Evolutionary conservation across 2,113 vertebrate species (phyloP), one percentile per base, ranked within the genome.

Genomic region (Alaudala cheleensis): DNA sequence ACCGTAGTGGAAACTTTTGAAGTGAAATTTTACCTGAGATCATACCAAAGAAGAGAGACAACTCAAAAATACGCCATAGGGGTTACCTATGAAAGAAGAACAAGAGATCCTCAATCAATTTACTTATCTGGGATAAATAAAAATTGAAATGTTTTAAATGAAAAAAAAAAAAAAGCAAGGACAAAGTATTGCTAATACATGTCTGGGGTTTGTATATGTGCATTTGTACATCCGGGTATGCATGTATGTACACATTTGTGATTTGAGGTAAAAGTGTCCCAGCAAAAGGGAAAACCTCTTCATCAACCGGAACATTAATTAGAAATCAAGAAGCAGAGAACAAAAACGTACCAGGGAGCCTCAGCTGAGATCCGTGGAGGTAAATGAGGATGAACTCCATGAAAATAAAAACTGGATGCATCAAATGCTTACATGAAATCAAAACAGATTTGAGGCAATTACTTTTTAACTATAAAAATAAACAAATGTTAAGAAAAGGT

Each of bases 171-270:
- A 56, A 79, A 40, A 62, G 56, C 4, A 39, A 40, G 5, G 13
- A 44, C 8, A n/a, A 39, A 58, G 21, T n/a, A 61, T 69, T 69
- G 47, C 7, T 37, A 29, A 45, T 24, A 34, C 0, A 20, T 49
- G 19, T 16, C 8, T 33, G 9, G 24, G 11, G 5, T 33, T 12
- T 72, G 2, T 4, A 13, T 22, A 3, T 50, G 5, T 24, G 26
- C 2, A 4, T 28, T 11, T 1, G 2, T 11, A 3, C 21, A 8
- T 7, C 8, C 15, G 5, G 37, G 37, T 2, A 0, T 4, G 1
- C 5, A 10, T 9, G 10, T 11, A 18, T 12, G 5, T 25, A 42
- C 9, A 34, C 21, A 51, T 40, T 18, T 69, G 14, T 84, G 37
- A 74, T 64, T 81, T 72, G 45, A 66, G 12, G 21, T 23, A 21